Conservation (phyloP, 1,140 invertebrate species). For the Cydia pomonella region DNA sequence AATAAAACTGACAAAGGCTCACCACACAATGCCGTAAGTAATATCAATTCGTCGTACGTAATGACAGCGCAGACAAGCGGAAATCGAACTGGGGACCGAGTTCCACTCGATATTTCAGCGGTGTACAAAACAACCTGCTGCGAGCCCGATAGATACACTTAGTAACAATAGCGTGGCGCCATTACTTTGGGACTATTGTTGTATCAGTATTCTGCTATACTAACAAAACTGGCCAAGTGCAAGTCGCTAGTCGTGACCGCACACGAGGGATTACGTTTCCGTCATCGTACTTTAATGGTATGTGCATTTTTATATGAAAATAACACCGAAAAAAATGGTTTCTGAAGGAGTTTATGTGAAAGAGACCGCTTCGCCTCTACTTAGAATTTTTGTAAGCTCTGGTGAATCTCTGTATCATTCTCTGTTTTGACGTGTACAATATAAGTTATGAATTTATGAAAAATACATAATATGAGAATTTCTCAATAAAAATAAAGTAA, state of each 20-base stretch:
- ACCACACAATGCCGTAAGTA: constrained; percentile 48
- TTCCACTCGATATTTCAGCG: constrained; percentile 66
- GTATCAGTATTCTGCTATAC: constrained; percentile 21
- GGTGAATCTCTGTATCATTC: too few relatives aligned
- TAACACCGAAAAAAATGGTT: too few relatives aligned
- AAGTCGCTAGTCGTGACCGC: not conserved
- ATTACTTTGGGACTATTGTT: constrained; percentile 28
- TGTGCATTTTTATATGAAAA: not conserved
- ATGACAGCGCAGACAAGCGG: constrained; percentile 31
- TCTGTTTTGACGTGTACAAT: too few relatives aligned
- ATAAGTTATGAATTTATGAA: too few relatives aligned
- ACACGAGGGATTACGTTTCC: not conserved
- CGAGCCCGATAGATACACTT: constrained; percentile 51
- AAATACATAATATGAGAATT: too few relatives aligned
- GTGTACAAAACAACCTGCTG: constrained; percentile 67
- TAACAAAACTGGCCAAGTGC: constrained; percentile 27
- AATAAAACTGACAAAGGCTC: constrained; percentile 46
- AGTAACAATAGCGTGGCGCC: constrained; percentile 26
- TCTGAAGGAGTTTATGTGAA: too few relatives aligned
- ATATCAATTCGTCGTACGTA: constrained; percentile 32
- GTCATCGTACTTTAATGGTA: not conserved
- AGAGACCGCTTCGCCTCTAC: too few relatives aligned
- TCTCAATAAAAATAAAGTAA: too few relatives aligned
- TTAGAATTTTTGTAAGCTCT: too few relatives aligned
- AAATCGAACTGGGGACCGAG: constrained; percentile 24